phyloP scores from a whole-genome alignment of 2,888 invertebrate species.

The Platynereis dumerilii region DNA sequence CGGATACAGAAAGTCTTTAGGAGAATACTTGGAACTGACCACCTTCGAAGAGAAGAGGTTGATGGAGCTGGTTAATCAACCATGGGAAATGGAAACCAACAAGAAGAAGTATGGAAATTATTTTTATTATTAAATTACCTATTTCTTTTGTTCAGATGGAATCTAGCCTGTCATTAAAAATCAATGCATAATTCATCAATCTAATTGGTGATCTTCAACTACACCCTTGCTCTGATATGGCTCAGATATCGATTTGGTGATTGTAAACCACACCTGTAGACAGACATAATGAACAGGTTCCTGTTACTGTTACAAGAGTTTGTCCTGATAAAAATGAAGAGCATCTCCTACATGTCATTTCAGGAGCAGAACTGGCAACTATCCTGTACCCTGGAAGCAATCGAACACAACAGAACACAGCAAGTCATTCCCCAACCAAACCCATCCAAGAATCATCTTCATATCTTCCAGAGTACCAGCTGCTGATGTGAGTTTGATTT shows the following conservation, averaged over 20 bases:
- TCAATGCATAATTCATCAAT: no score
- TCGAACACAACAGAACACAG: conserved; percentile 18
- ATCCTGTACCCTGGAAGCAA: conserved; percentile 36
- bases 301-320: no score
- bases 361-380: conserved; percentile 72
- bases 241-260: no score
- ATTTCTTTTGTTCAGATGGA: no score
- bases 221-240: no score
- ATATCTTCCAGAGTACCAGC: conserved; percentile 61
- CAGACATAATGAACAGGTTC: no score
- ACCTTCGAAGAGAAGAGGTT: conserved; percentile 50
- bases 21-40: conserved; percentile 46
- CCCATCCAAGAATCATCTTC: conserved; percentile 55
- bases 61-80: conserved; percentile 48
- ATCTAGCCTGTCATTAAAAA: no score
- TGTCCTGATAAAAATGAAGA: no score
- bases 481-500: conserved; percentile 49
- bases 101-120: no score
- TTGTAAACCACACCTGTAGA: no score
- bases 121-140: no score
- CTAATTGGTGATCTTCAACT: no score
- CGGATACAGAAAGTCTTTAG: conserved; percentile 37
- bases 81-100: conserved; percentile 45
- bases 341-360: conserved; percentile 60
- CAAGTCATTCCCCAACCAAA: conserved; percentile 33